phyloP scores from a whole-genome alignment of 2,797 vertebrate genomes.

The Helicolenus hilgendorfi region DNA sequence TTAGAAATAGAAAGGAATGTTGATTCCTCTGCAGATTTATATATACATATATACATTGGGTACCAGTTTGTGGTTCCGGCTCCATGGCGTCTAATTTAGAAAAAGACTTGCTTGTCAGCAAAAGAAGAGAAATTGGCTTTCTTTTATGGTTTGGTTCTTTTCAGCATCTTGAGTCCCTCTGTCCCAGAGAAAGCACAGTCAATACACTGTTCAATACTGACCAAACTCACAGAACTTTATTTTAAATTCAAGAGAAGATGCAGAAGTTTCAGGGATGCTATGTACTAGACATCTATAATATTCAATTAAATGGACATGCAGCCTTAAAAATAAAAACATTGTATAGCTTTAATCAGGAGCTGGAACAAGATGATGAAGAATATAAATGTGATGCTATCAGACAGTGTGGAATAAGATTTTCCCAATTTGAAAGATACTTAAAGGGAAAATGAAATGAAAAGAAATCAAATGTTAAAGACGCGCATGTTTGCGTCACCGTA shows the following conservation, averaged over 20 bases:
- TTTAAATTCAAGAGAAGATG: background rate
- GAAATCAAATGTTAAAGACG: too few species aligned
- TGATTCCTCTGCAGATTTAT: conserved; percentile 1
- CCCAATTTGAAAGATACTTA: background rate
- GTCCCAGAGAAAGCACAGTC: background rate
- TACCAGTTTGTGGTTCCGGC: conserved; percentile 30
- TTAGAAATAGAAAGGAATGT: conserved; percentile 30
- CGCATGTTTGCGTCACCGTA: too few species aligned
- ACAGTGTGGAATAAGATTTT: background rate
- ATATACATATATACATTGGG: conserved; percentile 32
- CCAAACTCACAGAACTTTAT: background rate
- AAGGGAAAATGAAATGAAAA: too few species aligned
- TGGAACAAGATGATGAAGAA: background rate
- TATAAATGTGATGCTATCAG: background rate
- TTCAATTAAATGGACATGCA: background rate
- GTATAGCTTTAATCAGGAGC: background rate
- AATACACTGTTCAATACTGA: background rate
- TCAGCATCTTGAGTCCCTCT: background rate
- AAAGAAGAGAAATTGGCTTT: conserved; percentile 5
- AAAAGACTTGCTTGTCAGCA: conserved; percentile 15
- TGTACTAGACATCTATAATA: background rate
- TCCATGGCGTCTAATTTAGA: conserved; percentile 29
- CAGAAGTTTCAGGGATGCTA: background rate
- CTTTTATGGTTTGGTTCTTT: conserved; percentile 1
- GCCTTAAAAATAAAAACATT: background rate